Base-by-base conservation (phyloP, 2,888 invertebrate species). In the Resseliella maxima region DNA sequence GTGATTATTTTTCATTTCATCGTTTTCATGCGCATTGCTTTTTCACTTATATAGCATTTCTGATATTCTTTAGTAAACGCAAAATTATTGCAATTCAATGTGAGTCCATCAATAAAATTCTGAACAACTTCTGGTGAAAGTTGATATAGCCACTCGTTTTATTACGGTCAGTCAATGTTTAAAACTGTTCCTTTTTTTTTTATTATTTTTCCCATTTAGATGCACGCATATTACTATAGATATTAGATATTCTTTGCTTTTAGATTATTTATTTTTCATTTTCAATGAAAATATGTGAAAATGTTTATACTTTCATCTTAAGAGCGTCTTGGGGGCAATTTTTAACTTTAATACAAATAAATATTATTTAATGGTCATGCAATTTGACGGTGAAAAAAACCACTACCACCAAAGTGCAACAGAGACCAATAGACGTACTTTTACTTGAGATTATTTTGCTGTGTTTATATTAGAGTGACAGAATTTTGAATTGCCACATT, bases 1-100 rank as follows among this genome's bases (percentile, higher is more conserved):
- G 72, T 72, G 27, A 72, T 72, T 72, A 72, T 72, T 72, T 35
- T 72, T 72, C 72, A 72, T 72, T 72, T 72, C 35, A 72, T 72
- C 72, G 3, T 31, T 72, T 31, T 35, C 72, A 5, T 27, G 31
- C 12, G 72, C 72, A 27, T 50, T 18, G 8, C 8, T 15, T 1
- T 50, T 50, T 8, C 46, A 12, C 12, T 41, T 41, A 41, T 41
- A 41, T 41, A 41, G 41, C 41, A 5, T n/a, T 24, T 59, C 12
- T 59, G 59, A 59, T 59, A 24, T 59, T 59, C 59, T n/a, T 27
- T 72, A 72, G 12, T 3, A 31, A 72, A 31, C 72, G 72, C 31
- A 72, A 72, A 72, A 31, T 31, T 12, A 31, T 50, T 18, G 46
- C 46, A 50, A 50, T 50, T 59, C 2, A 2, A 50, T 50, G 50